Percentiles rank a stretch among this genome's conserved stretches.
phyloP scores from a whole-genome alignment of 2,113 vertebrate genomes.

The Otocyon megalotis region DNA sequence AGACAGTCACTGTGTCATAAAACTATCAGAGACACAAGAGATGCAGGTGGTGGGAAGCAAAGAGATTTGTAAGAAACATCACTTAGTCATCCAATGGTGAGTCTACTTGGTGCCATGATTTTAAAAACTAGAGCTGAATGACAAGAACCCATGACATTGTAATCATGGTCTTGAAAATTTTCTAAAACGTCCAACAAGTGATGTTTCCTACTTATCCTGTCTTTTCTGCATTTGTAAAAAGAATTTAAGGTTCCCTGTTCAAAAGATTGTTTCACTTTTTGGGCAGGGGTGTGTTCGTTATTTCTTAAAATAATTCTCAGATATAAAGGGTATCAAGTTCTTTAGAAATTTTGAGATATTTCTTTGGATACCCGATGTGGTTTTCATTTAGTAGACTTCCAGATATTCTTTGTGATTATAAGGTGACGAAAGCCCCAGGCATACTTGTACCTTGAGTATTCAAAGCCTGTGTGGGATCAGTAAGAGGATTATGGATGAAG shows the following conservation, averaged over 20 bases:
- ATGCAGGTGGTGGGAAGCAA: neutral
- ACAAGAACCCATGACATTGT: neutral
- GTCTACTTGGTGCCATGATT: neutral
- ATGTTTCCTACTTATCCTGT: neutral
- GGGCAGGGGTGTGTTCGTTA: neutral
- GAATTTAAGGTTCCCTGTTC: neutral
- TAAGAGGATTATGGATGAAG: conserved; percentile 79
- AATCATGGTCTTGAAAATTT: conserved; percentile 27
- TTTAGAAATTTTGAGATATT: conserved; percentile 59
- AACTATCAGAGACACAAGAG: neutral
- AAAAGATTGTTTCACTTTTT: neutral
- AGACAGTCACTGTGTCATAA: neutral
- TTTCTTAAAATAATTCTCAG: conserved; percentile 26
- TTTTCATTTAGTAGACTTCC: conserved; percentile 57
- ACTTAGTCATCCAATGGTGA: neutral
- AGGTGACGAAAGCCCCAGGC: conserved; percentile 75
- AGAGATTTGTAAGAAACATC: neutral
- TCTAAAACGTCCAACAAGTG: neutral
- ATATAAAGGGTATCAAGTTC: conserved; percentile 33
- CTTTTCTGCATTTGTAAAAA: neutral
- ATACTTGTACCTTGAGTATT: conserved; percentile 56
- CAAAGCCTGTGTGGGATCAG: conserved; percentile 55
- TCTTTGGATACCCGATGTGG: conserved; percentile 46
- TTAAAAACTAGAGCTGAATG: neutral
- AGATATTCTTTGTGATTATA: conserved; percentile 70